A percentile compares a stretch with the other conserved stretches of the same genome.
These are phyloP conservation scores for Epinephelus fuscoguttatus DNA, from an alignment of 2,113 vertebrate genomes.

Conservation along the genomic window DNA sequence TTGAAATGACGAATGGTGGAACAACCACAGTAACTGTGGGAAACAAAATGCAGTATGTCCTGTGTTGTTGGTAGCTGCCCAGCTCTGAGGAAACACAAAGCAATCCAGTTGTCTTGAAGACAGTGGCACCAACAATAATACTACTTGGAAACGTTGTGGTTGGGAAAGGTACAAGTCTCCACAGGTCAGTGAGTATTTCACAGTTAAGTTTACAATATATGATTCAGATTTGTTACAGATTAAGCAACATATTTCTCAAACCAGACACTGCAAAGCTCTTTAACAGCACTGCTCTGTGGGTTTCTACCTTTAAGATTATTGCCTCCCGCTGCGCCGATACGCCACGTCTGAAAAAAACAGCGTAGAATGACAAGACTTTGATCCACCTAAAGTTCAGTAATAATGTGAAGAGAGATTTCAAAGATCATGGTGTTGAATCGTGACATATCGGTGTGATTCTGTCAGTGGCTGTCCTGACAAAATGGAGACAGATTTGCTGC, in stretches of 20 bases:
- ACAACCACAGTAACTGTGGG: too few relatives aligned
- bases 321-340: not conserved
- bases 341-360: not conserved
- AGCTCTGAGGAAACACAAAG: too few relatives aligned
- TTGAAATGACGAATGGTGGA: too few relatives aligned
- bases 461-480: too few relatives aligned
- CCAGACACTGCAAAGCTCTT: not conserved
- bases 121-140: too few relatives aligned
- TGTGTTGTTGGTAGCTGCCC: too few relatives aligned
- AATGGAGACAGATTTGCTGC: too few relatives aligned
- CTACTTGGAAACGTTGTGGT: too few relatives aligned
- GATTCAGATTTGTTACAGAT: not conserved
- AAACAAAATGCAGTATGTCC: too few relatives aligned
- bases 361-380: not conserved
- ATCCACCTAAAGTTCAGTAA: not conserved
- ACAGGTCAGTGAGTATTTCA: too few relatives aligned
- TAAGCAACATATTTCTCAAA: not conserved
- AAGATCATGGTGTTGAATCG: not conserved
- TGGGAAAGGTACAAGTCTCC: too few relatives aligned
- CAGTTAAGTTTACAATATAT: not conserved
- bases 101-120: too few relatives aligned
- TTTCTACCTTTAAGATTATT: not conserved
- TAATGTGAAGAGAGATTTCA: not conserved
- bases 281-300: not conserved
- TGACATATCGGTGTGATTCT: not conserved